Evolutionary conservation across 2,113 vertebrate species (phyloP).

Genomic region (Pteruthius melanotis): DNA sequence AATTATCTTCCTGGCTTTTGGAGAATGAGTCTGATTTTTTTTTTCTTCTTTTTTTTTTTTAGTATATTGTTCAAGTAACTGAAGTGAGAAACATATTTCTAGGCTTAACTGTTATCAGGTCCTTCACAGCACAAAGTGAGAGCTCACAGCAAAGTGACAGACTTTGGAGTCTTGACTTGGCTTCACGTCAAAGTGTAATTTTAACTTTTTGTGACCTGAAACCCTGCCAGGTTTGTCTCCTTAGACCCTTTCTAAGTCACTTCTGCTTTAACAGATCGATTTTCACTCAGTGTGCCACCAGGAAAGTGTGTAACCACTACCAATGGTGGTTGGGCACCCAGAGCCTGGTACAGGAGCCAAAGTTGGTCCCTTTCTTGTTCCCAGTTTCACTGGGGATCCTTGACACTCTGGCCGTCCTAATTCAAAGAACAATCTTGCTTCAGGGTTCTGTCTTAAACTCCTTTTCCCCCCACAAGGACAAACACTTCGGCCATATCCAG

Average conservation of each 20-base stretch:
- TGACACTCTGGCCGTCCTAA: background rate
- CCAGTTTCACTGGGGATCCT: background rate
- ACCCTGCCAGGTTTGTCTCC: background rate
- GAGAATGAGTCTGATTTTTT: background rate
- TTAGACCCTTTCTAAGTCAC: background rate
- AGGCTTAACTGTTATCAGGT: background rate
- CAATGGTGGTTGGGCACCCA: background rate
- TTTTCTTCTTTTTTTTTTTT: background rate
- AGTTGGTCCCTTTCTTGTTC: background rate
- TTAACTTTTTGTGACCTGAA: slow-evolving; percentile 23
- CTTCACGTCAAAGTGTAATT: background rate
- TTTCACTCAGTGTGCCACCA: background rate
- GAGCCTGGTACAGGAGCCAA: background rate
- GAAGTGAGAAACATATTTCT: background rate
- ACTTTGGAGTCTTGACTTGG: background rate
- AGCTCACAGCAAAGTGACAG: background rate
- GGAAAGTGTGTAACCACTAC: background rate
- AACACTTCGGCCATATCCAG: background rate
- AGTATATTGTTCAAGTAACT: background rate
- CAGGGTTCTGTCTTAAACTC: background rate
- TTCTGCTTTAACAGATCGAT: background rate
- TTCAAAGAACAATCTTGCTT: background rate
- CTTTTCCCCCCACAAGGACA: background rate
- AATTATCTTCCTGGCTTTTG: background rate
- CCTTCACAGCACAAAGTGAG: background rate